Conservation (phyloP, 2,888 invertebrate species). For the Scaeva pyrastri region DNA sequence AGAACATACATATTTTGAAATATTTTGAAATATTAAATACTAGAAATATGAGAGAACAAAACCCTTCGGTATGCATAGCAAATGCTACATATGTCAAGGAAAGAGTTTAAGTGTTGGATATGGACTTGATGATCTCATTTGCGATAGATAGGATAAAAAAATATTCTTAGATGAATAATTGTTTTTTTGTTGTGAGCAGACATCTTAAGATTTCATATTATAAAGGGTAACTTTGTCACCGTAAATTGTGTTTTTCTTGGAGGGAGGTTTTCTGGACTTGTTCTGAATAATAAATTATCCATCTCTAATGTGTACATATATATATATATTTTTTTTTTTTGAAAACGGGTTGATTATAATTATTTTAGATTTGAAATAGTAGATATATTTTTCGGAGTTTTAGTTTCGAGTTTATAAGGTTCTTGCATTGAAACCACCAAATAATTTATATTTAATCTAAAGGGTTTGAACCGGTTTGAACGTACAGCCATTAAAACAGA, state of each 20-base stretch:
- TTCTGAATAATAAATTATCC: neutral
- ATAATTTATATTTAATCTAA: too few species aligned
- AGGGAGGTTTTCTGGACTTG: neutral
- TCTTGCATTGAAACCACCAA: too few species aligned
- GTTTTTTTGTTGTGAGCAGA: neutral
- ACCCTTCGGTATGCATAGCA: neutral
- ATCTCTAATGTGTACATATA: neutral
- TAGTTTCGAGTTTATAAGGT: too few species aligned
- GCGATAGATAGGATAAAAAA: neutral
- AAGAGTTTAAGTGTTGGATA: slow-evolving; percentile 1
- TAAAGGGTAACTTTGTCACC: too few species aligned
- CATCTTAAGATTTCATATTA: neutral
- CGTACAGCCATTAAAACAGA: too few species aligned
- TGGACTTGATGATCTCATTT: slow-evolving; percentile 11
- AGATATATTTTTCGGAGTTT: too few species aligned
- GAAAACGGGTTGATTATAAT: neutral
- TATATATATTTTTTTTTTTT: neutral
- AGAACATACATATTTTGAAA: slow-evolving; percentile 9
- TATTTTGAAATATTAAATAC: too few species aligned
- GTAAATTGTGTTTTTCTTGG: neutral
- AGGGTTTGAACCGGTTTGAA: too few species aligned
- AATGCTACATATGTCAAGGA: neutral
- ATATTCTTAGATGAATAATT: neutral
- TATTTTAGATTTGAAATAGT: too few species aligned
- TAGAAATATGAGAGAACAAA: neutral